Base-by-base conservation (phyloP, 1,140 invertebrate genomes). In the Brachionus koreanus region DNA sequence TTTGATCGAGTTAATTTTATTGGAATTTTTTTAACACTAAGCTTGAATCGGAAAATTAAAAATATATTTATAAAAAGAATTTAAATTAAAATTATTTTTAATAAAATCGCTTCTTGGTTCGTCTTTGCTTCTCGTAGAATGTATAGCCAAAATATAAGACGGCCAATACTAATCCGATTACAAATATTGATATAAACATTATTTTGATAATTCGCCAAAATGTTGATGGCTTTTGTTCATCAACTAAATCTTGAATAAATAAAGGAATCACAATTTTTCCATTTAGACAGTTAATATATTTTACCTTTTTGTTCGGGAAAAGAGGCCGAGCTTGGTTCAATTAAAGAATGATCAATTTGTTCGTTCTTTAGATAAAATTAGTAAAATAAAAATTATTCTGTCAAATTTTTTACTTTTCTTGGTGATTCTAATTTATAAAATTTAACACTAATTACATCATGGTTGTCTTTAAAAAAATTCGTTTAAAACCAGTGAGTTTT, bases 371-470 rank as follows among this genome's bases (percentile, higher is more conserved):
- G 29, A 29, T 29, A 29, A 29, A 29, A 29, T 29, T 29, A 29
- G 3, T 23, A 46, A 75, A 75, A 43, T 19, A 33, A n/a, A 16
- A 77, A 37, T 13, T 65, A 19, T 65, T 35, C 5, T 23, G 6
- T 65, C 7, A 23, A 77, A 39, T 39, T 39, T 16, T 3, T 23
- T 77, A 77, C 75, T 19, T 46, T 49, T 77, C 76, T 57, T 19
- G 49, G 29, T 39, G 84, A 86, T 86, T 96, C 94, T 75, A 97
- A 89, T 87, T 97, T 94, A 86, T 93, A 98, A 83, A 96, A 91
- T 88, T 95, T 94, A 65, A 99, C 90, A 7, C 94, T 93, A 72
- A 97, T 91, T 83, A 99, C 92, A 87, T 99, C 97, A 89, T 99
- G 97, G 87, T 95, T 97, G 90, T 99, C 97, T 63, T 25, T 9